A percentile compares a stretch with the other conserved stretches of the same genome.
These are phyloP conservation scores for Dendropsophus ebraccatus DNA, from an alignment of 2,113 vertebrate species.

Conservation along the genomic window DNA sequence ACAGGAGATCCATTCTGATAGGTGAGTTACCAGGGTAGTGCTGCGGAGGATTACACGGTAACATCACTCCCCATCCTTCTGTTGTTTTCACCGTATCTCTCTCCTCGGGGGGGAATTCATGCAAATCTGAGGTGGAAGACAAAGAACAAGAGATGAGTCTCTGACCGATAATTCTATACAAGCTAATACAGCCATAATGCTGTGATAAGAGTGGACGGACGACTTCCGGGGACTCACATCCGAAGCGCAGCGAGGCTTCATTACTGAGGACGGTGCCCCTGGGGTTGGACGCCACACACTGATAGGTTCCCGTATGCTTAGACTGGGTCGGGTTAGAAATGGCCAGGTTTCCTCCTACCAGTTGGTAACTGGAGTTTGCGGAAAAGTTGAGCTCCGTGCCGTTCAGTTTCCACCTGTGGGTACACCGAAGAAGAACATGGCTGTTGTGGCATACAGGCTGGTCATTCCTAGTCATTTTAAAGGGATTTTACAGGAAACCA, in stretches of 20 bases:
- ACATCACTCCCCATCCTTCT: slow-evolving; percentile 86
- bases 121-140: slow-evolving; percentile 77
- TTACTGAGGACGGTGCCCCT: slow-evolving; percentile 91
- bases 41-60: slow-evolving; percentile 88
- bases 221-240: slow-evolving; percentile 81
- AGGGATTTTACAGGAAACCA: too few species aligned
- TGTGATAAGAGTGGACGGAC: background rate
- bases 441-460: background rate
- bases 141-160: background rate
- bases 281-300: slow-evolving; percentile 90
- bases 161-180: background rate
- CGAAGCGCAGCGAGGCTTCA: slow-evolving; percentile 89
- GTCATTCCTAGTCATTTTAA: background rate
- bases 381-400: slow-evolving; percentile 85
- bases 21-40: slow-evolving; percentile 89
- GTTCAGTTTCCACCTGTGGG: slow-evolving; percentile 90
- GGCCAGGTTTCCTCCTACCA: slow-evolving; percentile 91
- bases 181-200: too few species aligned
- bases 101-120: slow-evolving; percentile 90
- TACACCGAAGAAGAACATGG: background rate
- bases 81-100: slow-evolving; percentile 84
- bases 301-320: slow-evolving; percentile 89
- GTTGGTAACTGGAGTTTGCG: slow-evolving; percentile 79
- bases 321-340: slow-evolving; percentile 82
- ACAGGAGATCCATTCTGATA: background rate